Conservation (phyloP, 53 echinoderm and acorn worm species). For the Patiria pectinifera region DNA sequence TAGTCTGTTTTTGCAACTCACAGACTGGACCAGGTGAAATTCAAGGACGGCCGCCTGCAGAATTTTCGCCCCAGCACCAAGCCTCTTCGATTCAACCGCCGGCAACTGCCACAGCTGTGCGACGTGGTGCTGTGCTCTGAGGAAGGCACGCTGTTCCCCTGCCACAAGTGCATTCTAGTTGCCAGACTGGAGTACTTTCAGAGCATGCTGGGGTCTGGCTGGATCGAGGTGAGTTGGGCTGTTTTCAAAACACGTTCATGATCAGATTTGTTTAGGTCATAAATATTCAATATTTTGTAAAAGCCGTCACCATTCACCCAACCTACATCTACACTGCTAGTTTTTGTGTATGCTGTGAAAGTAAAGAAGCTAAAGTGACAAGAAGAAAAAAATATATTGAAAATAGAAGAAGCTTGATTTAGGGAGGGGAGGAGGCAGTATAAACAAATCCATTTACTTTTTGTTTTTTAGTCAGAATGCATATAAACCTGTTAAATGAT, state of each 20-base stretch:
- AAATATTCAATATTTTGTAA: too few species aligned
- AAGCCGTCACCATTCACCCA: too few species aligned
- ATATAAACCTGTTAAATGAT: background rate
- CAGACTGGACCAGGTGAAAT: conserved; percentile 90
- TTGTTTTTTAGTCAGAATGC: too few species aligned
- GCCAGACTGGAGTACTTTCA: conserved; percentile 97
- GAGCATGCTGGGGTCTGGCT: conserved; percentile 94
- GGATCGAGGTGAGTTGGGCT: conserved; percentile 83
- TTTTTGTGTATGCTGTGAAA: too few species aligned
- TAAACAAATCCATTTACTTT: too few species aligned
- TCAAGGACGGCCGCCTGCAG: conserved; percentile 70
- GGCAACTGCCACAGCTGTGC: conserved; percentile 59
- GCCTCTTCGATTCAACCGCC: conserved; percentile 68
- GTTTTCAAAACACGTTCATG: too few species aligned
- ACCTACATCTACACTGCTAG: too few species aligned
- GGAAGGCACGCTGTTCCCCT: conserved; percentile 74
- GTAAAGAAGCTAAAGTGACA: too few species aligned
- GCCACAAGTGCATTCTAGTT: conserved; percentile 91
- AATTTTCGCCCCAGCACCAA: conserved; percentile 74
- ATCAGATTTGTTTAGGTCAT: too few species aligned
- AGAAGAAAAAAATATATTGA: too few species aligned
- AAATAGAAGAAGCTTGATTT: too few species aligned
- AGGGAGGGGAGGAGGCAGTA: too few species aligned
- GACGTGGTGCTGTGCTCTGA: conserved; percentile 85
- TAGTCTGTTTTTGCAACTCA: background rate